Conservation (phyloP, 30 jellyfish, hydroid and myxozoan species). For the Chrysaora quinquecirrha region DNA sequence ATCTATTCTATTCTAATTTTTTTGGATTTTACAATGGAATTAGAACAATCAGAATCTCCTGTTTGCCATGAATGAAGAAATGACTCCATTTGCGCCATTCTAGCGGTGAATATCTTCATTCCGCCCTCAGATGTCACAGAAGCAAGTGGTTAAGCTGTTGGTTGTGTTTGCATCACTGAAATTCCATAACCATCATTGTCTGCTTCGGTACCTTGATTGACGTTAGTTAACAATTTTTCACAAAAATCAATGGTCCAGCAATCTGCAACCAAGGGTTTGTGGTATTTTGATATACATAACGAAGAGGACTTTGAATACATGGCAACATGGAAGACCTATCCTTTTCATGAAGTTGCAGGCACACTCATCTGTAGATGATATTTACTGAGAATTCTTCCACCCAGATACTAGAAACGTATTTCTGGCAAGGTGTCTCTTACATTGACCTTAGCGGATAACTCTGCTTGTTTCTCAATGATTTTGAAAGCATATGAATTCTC, state of each 20-base stretch:
- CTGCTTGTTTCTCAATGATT: conserved; percentile 29
- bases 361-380: conserved; percentile 17
- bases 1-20: not conserved
- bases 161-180: not conserved
- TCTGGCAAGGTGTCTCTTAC: conserved; percentile 5
- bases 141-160: conserved; percentile 24
- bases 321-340: conserved; percentile 30
- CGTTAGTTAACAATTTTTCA: not conserved
- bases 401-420: conserved; percentile 13
- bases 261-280: conserved; percentile 17
- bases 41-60: conserved; percentile 1
- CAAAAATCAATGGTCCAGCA: conserved; percentile 49
- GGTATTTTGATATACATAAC: conserved; percentile 1
- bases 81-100: conserved; percentile 40
- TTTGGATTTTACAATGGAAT: not conserved
- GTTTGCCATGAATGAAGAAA: conserved; percentile 15
- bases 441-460: conserved; percentile 20
- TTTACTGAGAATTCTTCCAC: not conserved
- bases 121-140: conserved; percentile 69
- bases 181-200: not conserved
- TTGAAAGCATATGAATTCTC: conserved; percentile 44
- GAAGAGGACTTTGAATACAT: conserved; percentile 10
- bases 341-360: conserved; percentile 24
- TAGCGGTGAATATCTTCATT: conserved; percentile 24
- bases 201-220: not conserved